A percentile compares a stretch with the other conserved stretches of the same genome.
phyloP scores from a whole-genome alignment of 2,113 vertebrate genomes.

The Agapornis roseicollis region DNA sequence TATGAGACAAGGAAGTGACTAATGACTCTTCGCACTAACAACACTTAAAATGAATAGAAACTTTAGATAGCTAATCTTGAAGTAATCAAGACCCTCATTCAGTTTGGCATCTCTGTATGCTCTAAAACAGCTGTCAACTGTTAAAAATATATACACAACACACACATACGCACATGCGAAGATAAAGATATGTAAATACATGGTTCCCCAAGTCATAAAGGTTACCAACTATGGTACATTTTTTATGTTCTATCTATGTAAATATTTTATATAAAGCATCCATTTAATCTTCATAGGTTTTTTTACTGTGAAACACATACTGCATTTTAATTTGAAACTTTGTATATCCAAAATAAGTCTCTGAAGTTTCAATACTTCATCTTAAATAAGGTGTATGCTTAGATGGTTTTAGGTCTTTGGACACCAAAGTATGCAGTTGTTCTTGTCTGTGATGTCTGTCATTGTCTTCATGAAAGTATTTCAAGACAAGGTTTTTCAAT shows the following conservation, averaged over 20 bases:
- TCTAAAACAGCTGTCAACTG: constrained; percentile 89
- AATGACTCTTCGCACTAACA: constrained; percentile 89
- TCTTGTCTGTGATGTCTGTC: not conserved
- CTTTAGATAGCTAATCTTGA: constrained; percentile 91
- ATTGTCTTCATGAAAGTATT: not conserved
- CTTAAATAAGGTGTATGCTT: not conserved
- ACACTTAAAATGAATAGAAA: constrained; percentile 86
- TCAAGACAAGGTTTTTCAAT: not conserved
- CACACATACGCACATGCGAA: constrained; percentile 75
- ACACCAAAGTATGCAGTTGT: not conserved
- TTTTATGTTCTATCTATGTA: constrained; percentile 74
- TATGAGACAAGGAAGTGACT: constrained; percentile 88
- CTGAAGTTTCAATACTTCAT: constrained; percentile 22
- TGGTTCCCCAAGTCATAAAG: constrained; percentile 76
- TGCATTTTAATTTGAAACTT: constrained; percentile 73
- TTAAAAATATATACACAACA: constrained; percentile 90
- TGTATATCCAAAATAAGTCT: constrained; percentile 38
- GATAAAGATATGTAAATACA: constrained; percentile 82
- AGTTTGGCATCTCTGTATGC: constrained; percentile 86
- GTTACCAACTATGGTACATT: constrained; percentile 76
- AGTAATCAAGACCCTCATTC: constrained; percentile 89
- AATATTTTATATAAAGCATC: constrained; percentile 80
- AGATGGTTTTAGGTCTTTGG: not conserved
- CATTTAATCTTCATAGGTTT: constrained; percentile 64
- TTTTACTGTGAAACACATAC: constrained; percentile 57